These are phyloP conservation scores for Pyralis farinalis DNA, from an alignment of 2,888 invertebrate genomes.

Conservation along the genomic window DNA sequence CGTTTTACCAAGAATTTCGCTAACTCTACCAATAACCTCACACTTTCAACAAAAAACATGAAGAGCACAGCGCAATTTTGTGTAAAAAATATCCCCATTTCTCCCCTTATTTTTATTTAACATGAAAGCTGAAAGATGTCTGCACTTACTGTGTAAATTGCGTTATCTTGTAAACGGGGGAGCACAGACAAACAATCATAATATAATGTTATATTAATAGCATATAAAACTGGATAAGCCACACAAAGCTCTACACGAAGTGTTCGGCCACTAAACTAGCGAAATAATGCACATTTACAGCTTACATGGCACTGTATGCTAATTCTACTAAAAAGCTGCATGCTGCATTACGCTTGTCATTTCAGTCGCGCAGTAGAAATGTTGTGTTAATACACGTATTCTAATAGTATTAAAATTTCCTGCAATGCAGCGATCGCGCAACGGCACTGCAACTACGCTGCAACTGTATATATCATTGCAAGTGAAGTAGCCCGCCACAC, in stretches of 20 bases:
- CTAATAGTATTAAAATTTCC: too few species aligned
- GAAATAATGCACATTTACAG: too few species aligned
- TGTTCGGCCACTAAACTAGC: constrained; percentile 9
- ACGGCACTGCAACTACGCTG: too few species aligned
- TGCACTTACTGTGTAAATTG: constrained; percentile 8
- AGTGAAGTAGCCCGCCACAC: too few species aligned
- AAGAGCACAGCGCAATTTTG: background rate
- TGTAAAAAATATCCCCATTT: background rate
- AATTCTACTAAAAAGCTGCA: too few species aligned
- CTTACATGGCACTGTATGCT: too few species aligned
- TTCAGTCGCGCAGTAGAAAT: too few species aligned
- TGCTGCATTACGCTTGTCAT: too few species aligned
- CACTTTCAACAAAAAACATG: background rate
- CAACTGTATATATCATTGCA: too few species aligned
- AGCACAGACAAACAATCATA: constrained; percentile 17
- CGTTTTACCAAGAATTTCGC: too few species aligned
- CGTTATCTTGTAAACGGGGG: constrained; percentile 10
- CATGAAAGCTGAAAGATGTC: constrained; percentile 9
- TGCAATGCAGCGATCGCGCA: too few species aligned
- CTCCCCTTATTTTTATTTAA: constrained; percentile 7
- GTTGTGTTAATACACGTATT: too few species aligned
- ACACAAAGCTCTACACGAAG: constrained; percentile 12
- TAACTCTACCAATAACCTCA: background rate
- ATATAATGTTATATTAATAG: constrained; percentile 19
- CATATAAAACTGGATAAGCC: constrained; percentile 18